These are phyloP conservation scores for Dipodomys spectabilis DNA, from an alignment of 2,113 vertebrate genomes.

Conservation along the genomic window DNA sequence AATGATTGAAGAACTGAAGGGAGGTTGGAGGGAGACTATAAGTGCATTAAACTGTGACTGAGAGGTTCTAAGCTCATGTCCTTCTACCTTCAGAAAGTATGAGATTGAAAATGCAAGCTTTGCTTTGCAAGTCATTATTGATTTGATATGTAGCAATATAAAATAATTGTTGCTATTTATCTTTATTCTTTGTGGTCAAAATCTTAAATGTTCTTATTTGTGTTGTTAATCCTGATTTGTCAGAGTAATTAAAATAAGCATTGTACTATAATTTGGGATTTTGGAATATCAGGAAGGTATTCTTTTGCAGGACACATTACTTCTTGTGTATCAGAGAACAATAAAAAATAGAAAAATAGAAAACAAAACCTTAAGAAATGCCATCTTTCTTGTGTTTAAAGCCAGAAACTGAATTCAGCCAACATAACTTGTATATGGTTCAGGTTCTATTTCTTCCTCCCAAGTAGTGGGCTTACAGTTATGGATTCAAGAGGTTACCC, in stretches of 20 bases:
- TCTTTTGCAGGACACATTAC: neutral
- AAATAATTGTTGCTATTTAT: neutral
- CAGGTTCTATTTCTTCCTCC: no score
- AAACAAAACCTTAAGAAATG: neutral
- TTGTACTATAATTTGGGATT: neutral
- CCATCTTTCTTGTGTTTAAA: no score
- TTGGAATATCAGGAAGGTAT: neutral
- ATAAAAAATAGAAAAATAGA: neutral
- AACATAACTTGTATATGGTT: no score
- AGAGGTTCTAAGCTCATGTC: neutral
- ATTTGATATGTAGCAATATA: neutral
- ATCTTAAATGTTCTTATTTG: neutral
- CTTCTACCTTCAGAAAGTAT: neutral
- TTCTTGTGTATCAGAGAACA: neutral
- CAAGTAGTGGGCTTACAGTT: no score
- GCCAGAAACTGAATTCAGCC: no score
- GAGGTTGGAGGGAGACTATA: neutral
- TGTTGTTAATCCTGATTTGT: neutral
- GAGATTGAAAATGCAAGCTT: neutral
- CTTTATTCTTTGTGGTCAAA: neutral
- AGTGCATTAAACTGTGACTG: neutral
- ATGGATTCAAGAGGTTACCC: slow-evolving; percentile 43
- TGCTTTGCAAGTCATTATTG: neutral
- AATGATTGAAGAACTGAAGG: neutral
- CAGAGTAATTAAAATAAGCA: neutral